Evolutionary conservation across 2,113 vertebrate genomes (phyloP).

Genomic region (Seriola quinqueradiata): DNA sequence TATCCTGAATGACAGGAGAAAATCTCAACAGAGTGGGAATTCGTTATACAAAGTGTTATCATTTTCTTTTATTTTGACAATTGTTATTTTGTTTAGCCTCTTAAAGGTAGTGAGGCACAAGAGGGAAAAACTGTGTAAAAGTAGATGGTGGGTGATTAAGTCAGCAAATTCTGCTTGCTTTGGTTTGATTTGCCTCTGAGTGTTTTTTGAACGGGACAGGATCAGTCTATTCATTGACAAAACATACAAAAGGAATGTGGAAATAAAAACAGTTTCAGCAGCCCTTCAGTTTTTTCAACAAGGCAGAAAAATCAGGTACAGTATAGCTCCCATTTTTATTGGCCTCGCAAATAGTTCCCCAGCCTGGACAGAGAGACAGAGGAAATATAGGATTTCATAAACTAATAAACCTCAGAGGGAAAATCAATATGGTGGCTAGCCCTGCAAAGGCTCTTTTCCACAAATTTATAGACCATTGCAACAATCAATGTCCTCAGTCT

Average conservation of each 20-base stretch:
- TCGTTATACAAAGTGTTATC: constrained; percentile 27
- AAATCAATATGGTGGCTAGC: constrained; percentile 68
- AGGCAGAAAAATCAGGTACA: constrained; percentile 19
- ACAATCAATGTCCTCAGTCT: constrained; percentile 46
- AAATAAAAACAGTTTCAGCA: not conserved
- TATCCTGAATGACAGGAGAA: not conserved
- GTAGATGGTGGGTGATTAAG: not conserved
- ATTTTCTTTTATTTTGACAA: constrained; percentile 31
- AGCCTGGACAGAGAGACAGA: constrained; percentile 38
- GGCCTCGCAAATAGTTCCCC: constrained; percentile 11
- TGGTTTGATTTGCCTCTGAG: constrained; percentile 23
- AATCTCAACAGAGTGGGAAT: not conserved
- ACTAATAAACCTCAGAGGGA: constrained; percentile 62
- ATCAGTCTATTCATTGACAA: constrained; percentile 13
- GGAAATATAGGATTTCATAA: constrained; percentile 78
- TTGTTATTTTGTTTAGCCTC: constrained; percentile 12
- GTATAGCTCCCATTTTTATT: constrained; percentile 26
- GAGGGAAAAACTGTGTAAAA: not conserved
- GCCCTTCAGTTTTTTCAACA: constrained; percentile 2
- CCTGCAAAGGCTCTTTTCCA: constrained; percentile 48
- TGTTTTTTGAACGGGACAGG: constrained; percentile 7
- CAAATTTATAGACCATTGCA: constrained; percentile 63
- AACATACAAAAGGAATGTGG: not conserved
- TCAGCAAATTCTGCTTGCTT: constrained; percentile 3
- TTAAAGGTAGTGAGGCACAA: not conserved